Evolutionary conservation across 1,140 invertebrate genomes (phyloP), one percentile per base, ranked within the genome.

Genomic region (Danaus melanippus): DNA sequence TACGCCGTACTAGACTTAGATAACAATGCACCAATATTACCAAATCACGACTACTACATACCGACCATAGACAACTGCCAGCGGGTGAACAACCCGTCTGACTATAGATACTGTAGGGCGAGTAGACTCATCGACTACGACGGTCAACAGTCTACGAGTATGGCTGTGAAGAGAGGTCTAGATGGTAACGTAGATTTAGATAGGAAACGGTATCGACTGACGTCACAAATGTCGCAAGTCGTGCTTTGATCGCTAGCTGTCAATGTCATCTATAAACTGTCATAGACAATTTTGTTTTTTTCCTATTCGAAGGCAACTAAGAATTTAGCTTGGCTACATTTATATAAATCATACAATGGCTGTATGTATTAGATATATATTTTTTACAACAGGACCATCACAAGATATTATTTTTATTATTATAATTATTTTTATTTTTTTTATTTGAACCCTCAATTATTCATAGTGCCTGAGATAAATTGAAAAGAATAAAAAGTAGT

Each of bases 131-230:
- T 86, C 0, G 80, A 85, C 53, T 66, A 79, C 47, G 78, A 75
- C 65, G 0, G 69, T 68, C 64, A 71, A 62, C 73, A 72, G 3
- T 66, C 72, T 0, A 74, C 70, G 1, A 79, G 67, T 62, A 67
- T 74, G 71, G 77, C 77, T 60, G 76, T 85, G 60, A 85, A 84
- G 59, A 67, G 80, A 9, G 71, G 73, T 12, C 48, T 76, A 45
- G 77, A 82, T 42, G 46, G 60, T 12, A 74, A 63, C 46, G 62
- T 74, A 7, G 82, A 84, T 10, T 56, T 79, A 15, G 83, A 85
- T 50, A 73, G 69, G 47, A 86, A 86, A 52, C 71, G 80, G 46
- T 86, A 82, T 57, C 55, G 82, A 8, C 60, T 80, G 8, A 55
- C 71, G 10, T 50, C 73, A 2, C 76, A 81, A 46, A 72, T 83